Evolutionary conservation across 2,113 vertebrate genomes (phyloP).

Genomic region (Psilopogon haemacephalus): DNA sequence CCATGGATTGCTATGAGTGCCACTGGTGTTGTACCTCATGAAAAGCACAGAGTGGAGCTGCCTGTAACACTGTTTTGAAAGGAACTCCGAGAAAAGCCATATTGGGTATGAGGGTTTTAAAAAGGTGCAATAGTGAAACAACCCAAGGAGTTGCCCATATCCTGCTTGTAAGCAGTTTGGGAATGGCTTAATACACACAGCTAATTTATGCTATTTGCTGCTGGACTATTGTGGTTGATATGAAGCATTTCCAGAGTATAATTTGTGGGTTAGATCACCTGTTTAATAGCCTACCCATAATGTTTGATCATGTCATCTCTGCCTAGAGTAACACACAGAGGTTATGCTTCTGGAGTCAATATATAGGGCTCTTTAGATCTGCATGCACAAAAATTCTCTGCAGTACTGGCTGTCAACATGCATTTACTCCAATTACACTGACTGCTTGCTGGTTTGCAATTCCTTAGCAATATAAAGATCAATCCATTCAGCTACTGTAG

Average conservation of each 20-base stretch:
- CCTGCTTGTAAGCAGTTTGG: not conserved
- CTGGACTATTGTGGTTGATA: not conserved
- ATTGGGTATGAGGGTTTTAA: not conserved
- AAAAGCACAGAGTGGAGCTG: not conserved
- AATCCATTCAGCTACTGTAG: not conserved
- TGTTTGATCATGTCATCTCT: not conserved
- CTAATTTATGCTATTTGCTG: not conserved
- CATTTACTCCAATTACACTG: not conserved
- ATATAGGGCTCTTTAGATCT: not conserved
- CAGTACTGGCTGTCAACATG: conserved; percentile 2
- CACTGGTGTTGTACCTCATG: not conserved
- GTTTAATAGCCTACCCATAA: not conserved
- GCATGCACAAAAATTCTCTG: not conserved
- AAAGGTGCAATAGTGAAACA: not conserved
- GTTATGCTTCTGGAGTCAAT: not conserved
- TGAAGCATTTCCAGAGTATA: not conserved
- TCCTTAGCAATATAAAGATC: not conserved
- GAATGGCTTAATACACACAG: accelerated
- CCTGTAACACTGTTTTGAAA: not conserved
- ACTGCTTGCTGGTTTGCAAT: not conserved
- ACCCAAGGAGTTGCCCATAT: not conserved
- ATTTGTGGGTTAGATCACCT: not conserved
- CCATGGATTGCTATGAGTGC: not conserved
- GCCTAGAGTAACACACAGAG: not conserved
- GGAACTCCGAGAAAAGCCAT: not conserved